Evolutionary conservation across 2,888 invertebrate species (phyloP).

Genomic region (Drosophila prolongata): DNA sequence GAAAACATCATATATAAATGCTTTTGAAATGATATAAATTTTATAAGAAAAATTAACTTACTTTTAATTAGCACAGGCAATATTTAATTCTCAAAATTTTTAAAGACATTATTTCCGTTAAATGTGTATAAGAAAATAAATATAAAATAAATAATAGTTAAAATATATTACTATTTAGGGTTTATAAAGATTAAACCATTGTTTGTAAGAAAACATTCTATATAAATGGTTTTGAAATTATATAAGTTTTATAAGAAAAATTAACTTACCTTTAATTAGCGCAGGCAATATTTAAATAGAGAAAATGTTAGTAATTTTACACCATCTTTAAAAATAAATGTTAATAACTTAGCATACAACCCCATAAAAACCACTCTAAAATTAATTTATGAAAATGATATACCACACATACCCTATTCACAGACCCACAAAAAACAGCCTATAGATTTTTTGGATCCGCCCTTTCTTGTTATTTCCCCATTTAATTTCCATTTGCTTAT

Average conservation of each 20-base stretch:
- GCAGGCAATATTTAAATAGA: neutral
- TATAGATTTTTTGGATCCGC: constrained; percentile 11
- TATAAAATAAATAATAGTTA: neutral
- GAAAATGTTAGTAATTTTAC: neutral
- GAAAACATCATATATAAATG: too few species aligned
- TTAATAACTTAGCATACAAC: neutral
- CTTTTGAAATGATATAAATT: too few species aligned
- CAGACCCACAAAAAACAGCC: neutral
- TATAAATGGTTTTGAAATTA: too few species aligned
- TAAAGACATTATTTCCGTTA: neutral
- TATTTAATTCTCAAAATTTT: constrained; percentile 13
- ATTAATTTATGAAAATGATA: constrained; percentile 21
- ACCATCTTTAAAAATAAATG: neutral
- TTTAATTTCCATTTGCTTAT: constrained; percentile 11
- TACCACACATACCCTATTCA: neutral
- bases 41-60: too few species aligned
- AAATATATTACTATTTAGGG: too few species aligned
- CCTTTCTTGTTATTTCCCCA: constrained; percentile 12
- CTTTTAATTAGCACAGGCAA: too few species aligned
- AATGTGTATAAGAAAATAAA: neutral
- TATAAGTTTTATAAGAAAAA: too few species aligned
- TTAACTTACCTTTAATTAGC: too few species aligned
- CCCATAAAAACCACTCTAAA: neutral
- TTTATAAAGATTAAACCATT: too few species aligned
- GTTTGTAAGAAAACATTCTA: too few species aligned